phyloP scores from a whole-genome alignment of 2,797 vertebrate species.

The Pseudomugil gertrudae region DNA sequence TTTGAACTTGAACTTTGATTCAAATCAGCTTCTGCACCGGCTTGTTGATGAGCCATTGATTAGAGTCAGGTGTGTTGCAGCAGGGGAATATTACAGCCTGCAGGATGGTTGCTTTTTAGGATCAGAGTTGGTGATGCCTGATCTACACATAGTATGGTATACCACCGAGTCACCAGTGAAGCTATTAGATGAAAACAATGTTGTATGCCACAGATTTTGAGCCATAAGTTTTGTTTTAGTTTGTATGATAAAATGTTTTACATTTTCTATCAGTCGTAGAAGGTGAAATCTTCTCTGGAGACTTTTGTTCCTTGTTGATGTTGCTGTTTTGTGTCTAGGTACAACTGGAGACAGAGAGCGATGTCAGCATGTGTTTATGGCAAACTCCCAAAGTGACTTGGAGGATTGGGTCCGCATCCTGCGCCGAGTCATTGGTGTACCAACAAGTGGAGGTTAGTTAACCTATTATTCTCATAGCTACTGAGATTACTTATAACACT shows the following conservation, averaged over 20 bases:
- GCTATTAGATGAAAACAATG: neutral
- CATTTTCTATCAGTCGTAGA: no score
- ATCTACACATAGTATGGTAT: neutral
- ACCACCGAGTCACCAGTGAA: neutral
- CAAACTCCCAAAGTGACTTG: conserved; percentile 90
- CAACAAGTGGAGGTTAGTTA: conserved; percentile 86
- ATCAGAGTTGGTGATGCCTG: no score
- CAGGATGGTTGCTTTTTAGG: no score
- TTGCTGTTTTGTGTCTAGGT: conserved; percentile 51
- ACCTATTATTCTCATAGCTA: neutral
- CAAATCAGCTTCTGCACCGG: no score
- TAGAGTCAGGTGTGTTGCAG: no score
- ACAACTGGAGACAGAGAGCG: conserved; percentile 82
- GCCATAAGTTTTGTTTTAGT: neutral
- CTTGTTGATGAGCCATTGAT: no score
- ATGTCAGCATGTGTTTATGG: conserved; percentile 90
- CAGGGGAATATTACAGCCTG: no score
- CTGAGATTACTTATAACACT: neutral
- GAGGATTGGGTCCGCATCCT: conserved; percentile 95
- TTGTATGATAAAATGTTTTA: neutral
- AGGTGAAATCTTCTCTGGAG: neutral
- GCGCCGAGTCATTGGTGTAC: conserved; percentile 83
- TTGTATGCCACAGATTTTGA: neutral
- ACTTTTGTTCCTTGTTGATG: neutral
- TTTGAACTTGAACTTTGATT: no score